Evolutionary conservation across 2,888 invertebrate species (phyloP).

Genomic region (Plagodis dolabraria): DNA sequence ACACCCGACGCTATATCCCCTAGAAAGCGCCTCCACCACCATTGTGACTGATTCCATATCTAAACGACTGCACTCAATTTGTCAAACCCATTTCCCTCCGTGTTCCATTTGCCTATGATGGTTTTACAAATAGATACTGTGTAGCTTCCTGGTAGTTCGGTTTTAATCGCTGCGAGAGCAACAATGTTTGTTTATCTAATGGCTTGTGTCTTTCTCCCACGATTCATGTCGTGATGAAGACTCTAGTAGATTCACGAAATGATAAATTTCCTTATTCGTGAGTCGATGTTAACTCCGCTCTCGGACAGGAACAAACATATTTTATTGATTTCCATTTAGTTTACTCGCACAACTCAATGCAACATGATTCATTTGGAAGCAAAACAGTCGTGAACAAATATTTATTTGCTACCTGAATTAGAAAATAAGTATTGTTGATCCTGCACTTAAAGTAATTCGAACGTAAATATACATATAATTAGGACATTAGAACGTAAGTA

Average conservation of each 20-base stretch:
- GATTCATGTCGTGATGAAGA: slow-evolving; percentile 67
- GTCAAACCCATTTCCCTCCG: slow-evolving; percentile 19
- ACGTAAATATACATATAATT: not conserved
- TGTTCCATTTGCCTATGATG: slow-evolving; percentile 19
- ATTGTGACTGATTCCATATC: slow-evolving; percentile 27
- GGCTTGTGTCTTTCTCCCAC: slow-evolving; percentile 54
- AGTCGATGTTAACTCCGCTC: slow-evolving; percentile 47
- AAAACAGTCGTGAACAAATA: slow-evolving; percentile 2
- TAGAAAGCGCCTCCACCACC: slow-evolving; percentile 58
- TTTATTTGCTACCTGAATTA: slow-evolving; percentile 5
- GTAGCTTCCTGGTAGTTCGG: slow-evolving; percentile 30
- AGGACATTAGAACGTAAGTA: too few relatives aligned
- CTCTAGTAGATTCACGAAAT: slow-evolving; percentile 71
- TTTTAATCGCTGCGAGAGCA: slow-evolving; percentile 33
- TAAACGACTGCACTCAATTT: slow-evolving; percentile 25
- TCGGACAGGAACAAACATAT: slow-evolving; percentile 29
- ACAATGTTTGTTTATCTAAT: slow-evolving; percentile 52
- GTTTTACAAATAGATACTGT: slow-evolving; percentile 16
- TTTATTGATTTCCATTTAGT: slow-evolving; percentile 31
- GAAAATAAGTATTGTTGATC: slow-evolving; percentile 3
- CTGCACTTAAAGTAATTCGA: slow-evolving; percentile 6
- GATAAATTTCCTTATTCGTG: slow-evolving; percentile 64
- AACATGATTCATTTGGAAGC: slow-evolving; percentile 4
- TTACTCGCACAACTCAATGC: slow-evolving; percentile 8
- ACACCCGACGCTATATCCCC: slow-evolving; percentile 53